Evolutionary conservation across 2,888 invertebrate genomes (phyloP).

Genomic region (Cheilosia scutellata): DNA sequence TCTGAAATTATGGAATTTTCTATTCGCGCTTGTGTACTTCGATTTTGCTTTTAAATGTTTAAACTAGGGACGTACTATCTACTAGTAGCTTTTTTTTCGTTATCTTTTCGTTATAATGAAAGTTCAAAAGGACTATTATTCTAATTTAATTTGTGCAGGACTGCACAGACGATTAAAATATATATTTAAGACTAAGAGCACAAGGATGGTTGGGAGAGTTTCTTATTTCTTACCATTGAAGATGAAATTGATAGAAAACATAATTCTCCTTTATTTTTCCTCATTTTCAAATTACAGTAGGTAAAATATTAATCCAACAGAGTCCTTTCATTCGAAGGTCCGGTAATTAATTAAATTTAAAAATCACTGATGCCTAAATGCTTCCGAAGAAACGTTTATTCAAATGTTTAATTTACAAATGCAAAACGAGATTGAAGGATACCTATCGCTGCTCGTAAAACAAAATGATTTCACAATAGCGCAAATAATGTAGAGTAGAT

Average conservation of each 20-base stretch:
- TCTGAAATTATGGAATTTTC: conserved; percentile 35
- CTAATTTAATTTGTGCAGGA: background rate
- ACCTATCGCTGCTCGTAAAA: background rate
- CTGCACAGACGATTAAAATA: background rate
- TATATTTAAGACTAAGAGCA: background rate
- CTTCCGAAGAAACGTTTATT: conserved; percentile 1
- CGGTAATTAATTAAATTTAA: conserved; percentile 7
- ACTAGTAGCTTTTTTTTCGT: background rate
- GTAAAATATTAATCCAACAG: background rate
- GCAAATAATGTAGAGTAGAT: background rate
- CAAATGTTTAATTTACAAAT: background rate
- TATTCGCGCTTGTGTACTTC: conserved; percentile 20
- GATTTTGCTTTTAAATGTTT: background rate
- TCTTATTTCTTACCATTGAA: background rate
- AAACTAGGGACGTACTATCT: background rate
- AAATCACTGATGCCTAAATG: conserved; percentile 5
- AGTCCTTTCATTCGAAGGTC: background rate
- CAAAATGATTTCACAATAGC: background rate
- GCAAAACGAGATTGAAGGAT: background rate
- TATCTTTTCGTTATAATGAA: conserved; percentile 3
- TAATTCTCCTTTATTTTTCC: background rate
- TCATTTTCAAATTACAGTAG: background rate
- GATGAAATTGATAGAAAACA: background rate
- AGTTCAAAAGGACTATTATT: background rate
- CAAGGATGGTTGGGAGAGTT: background rate